Evolutionary conservation across 2,888 invertebrate species (phyloP), one percentile per base, ranked within the genome.

Genomic region (Eilema depressum): DNA sequence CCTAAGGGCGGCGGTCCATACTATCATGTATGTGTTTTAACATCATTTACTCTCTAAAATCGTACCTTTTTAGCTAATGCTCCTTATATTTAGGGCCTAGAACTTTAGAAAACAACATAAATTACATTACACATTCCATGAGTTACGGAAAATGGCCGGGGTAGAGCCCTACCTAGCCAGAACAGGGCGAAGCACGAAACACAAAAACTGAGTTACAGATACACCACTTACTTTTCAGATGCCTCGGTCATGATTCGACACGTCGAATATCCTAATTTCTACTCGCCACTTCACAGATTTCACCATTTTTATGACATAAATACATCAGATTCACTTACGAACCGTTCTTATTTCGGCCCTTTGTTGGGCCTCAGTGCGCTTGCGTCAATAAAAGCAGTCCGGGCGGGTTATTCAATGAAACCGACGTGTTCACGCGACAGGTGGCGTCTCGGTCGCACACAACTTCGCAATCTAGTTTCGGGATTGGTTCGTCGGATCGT

Each of bases 161-260:
- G 89, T 88, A 89, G 86, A 89, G 92, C 92, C 93, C 92, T 92
- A 88, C 93, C 93, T 93, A 88, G 85, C 85, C 83, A 85, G 87
- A 84, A 83, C 87, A 91, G 92, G 93, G 92, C 92, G 91, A 91
- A 88, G 87, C 89, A 86, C 85, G 82, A 84, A 83, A 72, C 83
- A 80, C 88, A 85, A 89, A 92, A 85, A 83, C 4, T 91, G 89
- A 89, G 89, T 87, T 82, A 88, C 85, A 88, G 86, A 79, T 82
- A 85, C 86, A 87, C 77, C 91, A 97, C 97, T 97, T 96, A 98
- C 98, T 97, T 97, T 96, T 98, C 98, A 97, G 97, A 97, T 97
- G 97, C 97, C 96, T 98, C 98, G 97, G 97, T 98, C 98, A 98
- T 98, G 97, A 96, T 98, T 97, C 96, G 97, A 97, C 95, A 96